Percentiles rank a stretch among this genome's conserved stretches.
These are phyloP conservation scores for Ptilodon capucinus DNA, from an alignment of 2,888 invertebrate genomes.

Conservation along the genomic window DNA sequence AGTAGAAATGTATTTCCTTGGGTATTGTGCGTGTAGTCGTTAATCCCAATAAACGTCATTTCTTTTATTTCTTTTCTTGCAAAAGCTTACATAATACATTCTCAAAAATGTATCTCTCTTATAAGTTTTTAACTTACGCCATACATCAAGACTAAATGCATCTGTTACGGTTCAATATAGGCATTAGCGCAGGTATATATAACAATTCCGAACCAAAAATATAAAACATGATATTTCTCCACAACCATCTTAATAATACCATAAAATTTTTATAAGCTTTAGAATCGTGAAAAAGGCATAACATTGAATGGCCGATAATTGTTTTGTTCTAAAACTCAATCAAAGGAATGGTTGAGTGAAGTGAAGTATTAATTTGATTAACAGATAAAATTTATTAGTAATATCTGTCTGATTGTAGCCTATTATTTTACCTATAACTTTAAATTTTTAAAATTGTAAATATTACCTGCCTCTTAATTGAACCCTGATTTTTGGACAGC, in stretches of 20 bases:
- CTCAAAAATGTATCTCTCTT: no score
- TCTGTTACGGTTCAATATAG: constrained; percentile 48
- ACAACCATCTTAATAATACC: constrained; percentile 30
- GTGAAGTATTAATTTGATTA: neutral
- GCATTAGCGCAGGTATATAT: constrained; percentile 39
- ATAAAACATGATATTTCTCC: constrained; percentile 32
- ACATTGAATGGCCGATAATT: constrained; percentile 31
- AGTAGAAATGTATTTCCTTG: no score
- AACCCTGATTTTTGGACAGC: no score
- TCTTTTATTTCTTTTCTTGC: no score
- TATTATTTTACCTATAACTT: no score
- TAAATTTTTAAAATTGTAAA: no score
- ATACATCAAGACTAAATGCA: constrained; percentile 34
- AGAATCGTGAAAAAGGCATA: constrained; percentile 18
- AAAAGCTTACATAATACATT: no score
- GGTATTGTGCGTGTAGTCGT: no score
- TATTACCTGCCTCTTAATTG: no score
- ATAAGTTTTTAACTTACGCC: constrained; percentile 13
- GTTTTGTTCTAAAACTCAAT: constrained; percentile 14
- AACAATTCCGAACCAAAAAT: constrained; percentile 32
- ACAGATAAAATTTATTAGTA: neutral
- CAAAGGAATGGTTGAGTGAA: neutral
- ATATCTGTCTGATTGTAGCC: neutral
- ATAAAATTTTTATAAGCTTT: constrained; percentile 25
- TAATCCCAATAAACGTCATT: no score